These are phyloP conservation scores for Peromyscus eremicus DNA, from an alignment of 2,797 vertebrate species.

Conservation along the genomic window DNA sequence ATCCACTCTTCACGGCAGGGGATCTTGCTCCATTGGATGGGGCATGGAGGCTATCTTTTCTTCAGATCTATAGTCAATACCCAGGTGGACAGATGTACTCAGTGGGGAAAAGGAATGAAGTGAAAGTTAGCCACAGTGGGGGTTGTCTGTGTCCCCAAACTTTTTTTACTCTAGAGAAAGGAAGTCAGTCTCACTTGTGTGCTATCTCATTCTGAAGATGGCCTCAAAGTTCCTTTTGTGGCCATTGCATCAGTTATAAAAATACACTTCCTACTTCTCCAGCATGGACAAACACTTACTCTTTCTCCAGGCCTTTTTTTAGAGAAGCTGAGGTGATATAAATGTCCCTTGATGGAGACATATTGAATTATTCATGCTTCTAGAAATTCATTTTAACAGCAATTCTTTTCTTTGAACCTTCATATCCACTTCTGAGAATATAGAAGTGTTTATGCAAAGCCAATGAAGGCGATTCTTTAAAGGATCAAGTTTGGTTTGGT, in stretches of 20 bases:
- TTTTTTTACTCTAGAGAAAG: conserved; percentile 46
- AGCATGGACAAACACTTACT: conserved; percentile 78
- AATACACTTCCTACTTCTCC: conserved; percentile 66
- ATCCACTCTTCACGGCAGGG: neutral
- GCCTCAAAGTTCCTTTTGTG: conserved; percentile 53
- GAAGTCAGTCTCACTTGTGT: conserved; percentile 22
- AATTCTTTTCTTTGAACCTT: conserved; percentile 69
- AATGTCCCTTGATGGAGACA: conserved; percentile 57
- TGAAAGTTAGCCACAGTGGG: neutral
- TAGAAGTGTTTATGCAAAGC: neutral
- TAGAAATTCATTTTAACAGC: conserved; percentile 68
- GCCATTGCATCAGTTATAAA: conserved; percentile 69
- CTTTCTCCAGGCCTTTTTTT: conserved; percentile 67
- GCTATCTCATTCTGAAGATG: conserved; percentile 47
- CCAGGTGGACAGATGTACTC: conserved; percentile 24
- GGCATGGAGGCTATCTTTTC: conserved; percentile 23
- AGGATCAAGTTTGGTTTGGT: neutral
- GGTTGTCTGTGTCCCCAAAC: conserved; percentile 4
- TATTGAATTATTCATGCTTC: conserved; percentile 67
- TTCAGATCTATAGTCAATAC: conserved; percentile 34
- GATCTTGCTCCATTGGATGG: conserved; percentile 39
- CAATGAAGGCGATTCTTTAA: neutral
- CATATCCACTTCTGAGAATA: conserved; percentile 71
- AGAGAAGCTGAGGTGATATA: conserved; percentile 70
- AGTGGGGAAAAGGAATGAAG: neutral